Conservation (phyloP, 1,140 invertebrate genomes). For the Drosophila quadrilineata region DNA sequence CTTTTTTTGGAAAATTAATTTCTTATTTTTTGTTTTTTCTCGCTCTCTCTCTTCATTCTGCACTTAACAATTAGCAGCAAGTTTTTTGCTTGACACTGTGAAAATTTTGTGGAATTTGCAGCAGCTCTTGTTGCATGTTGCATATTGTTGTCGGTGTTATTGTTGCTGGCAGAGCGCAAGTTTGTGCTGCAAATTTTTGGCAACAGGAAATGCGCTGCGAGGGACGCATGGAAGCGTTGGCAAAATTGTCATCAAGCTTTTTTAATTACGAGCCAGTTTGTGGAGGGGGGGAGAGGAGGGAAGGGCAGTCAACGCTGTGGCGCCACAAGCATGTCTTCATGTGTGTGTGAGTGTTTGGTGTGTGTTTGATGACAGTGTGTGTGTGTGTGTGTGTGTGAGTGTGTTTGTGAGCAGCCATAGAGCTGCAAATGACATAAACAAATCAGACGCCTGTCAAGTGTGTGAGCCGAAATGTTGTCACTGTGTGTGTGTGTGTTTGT, state of each 20-base stretch:
- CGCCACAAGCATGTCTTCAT: background rate
- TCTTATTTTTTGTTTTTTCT: too few relatives aligned
- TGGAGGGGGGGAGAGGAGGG: too few relatives aligned
- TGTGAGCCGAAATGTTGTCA: slow-evolving; percentile 27
- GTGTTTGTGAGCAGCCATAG: slow-evolving; percentile 66
- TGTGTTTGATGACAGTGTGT: slow-evolving; percentile 1
- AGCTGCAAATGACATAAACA: slow-evolving; percentile 78
- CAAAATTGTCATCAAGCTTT: slow-evolving; percentile 78
- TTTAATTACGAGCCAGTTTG: slow-evolving; percentile 63
- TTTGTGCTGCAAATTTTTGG: slow-evolving; percentile 57
- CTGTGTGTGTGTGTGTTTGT: slow-evolving; percentile 16
- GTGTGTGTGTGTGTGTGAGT: slow-evolving; percentile 16
- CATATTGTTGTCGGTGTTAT: slow-evolving; percentile 13
- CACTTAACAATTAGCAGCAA: too few relatives aligned
- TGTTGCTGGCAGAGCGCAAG: slow-evolving; percentile 39
- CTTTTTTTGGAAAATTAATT: too few relatives aligned
- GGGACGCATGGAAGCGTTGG: slow-evolving; percentile 46
- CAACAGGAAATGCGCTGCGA: slow-evolving; percentile 30
- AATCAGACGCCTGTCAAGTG: slow-evolving; percentile 76
- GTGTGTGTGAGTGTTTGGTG: background rate
- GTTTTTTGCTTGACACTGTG: too few relatives aligned
- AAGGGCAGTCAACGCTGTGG: slow-evolving; percentile 37
- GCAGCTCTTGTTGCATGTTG: background rate
- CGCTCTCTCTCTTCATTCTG: too few relatives aligned
- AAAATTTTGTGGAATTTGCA: background rate